Evolutionary conservation across 2,888 invertebrate genomes (phyloP).

Genomic region (Rotaria magnacalcarata): DNA sequence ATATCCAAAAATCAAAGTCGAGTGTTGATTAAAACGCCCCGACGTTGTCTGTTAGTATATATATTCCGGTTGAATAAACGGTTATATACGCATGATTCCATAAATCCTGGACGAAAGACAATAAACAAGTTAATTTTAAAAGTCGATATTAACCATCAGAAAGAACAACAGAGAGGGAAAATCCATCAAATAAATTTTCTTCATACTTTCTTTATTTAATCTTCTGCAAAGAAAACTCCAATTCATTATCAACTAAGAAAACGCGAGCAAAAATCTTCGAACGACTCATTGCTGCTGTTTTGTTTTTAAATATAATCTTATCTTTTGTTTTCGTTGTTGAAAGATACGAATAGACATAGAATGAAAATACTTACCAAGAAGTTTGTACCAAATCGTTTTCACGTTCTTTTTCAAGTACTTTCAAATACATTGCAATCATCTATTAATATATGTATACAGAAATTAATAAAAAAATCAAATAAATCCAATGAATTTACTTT

Average conservation of each 20-base stretch:
- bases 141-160: not conserved
- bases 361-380: not conserved
- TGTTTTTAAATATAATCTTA: not conserved
- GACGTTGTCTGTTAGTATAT: not conserved
- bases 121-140: not conserved
- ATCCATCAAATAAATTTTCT: not conserved
- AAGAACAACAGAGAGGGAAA: not conserved
- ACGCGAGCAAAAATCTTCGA: not conserved
- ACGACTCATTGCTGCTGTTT: not conserved
- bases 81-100: not conserved
- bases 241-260: not conserved
- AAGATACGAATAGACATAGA: not conserved
- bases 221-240: not conserved
- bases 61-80: not conserved
- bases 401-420: slow-evolving; percentile 26
- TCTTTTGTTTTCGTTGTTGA: not conserved
- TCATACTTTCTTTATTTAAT: not conserved
- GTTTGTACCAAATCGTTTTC: not conserved
- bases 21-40: not conserved
- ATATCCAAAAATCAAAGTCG: not conserved
- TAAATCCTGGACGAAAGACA: not conserved
- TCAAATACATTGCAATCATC: slow-evolving; percentile 31
- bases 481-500: slow-evolving; percentile 66
- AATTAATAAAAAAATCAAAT: not conserved
- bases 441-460: not conserved